Evolutionary conservation across 2,113 vertebrate species (phyloP), one percentile per base, ranked within the genome.

Genomic region (Tragelaphus strepsiceros): DNA sequence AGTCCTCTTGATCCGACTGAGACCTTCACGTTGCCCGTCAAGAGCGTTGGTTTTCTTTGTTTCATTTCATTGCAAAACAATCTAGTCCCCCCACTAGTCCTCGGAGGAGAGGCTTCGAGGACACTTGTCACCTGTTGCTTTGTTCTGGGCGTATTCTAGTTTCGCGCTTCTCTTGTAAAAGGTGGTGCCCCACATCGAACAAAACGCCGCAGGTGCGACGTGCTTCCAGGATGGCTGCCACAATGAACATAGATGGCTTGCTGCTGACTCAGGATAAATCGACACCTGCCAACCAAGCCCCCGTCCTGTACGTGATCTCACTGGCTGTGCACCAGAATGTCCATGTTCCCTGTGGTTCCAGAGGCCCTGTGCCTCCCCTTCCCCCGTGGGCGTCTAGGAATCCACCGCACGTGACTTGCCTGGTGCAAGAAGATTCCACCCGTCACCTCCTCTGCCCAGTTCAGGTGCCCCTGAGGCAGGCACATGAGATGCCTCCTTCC

Each of bases 351-450:
- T 32, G 11, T 54, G 17, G 11, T 21, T 2, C n/a, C 7, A 4
- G 16, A 13, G 6, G 6, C 35, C 5, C 81, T 8, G 0, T 0
- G n/a, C 19, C 22, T 24, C 28, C 6, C 8, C 35, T 12, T 28
- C 10, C 43, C 59, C 39, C 4, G 0, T 4, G n/a, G 35, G 28
- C 16, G 0, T 53, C 8, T 5, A 1, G 61, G 28, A 43, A 8
- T 12, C 19, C 19, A 1, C 6, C 0, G 19, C 7, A 26, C 2
- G 3, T 8, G 51, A 19, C 30, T 39, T 53, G 7, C 59, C 17
- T 0, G 12, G 61, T 46, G 49, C 0, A 2, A 28, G 56, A 17
- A 35, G 22, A 30, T 10, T n/a, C 15, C 3, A 16, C 32, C 21
- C 56, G 30, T 15, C 80, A 13, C 49, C 12, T 22, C 32, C 2